Conservation (phyloP, 1,140 invertebrate species). For the Calliopsis andreniformis region DNA sequence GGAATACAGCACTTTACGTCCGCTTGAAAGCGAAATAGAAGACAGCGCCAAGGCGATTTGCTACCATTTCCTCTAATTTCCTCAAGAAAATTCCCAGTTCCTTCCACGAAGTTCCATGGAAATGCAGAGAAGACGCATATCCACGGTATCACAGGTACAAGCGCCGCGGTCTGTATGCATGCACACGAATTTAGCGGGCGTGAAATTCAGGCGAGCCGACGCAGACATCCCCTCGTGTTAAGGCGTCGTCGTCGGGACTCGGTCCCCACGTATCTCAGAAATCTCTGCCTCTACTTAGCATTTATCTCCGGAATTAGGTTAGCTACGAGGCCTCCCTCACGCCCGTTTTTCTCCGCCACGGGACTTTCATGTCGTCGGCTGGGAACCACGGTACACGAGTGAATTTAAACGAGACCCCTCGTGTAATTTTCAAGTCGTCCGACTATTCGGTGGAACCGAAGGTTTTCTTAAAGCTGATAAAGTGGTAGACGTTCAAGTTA, state of each 20-base stretch:
- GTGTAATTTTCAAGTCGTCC: slow-evolving; percentile 35
- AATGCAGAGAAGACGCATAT: slow-evolving; percentile 4
- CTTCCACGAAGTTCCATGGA: not conserved
- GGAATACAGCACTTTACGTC: too few relatives aligned
- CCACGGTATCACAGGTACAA: not conserved
- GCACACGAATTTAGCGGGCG: slow-evolving; percentile 23
- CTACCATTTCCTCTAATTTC: not conserved
- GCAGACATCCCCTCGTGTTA: slow-evolving; percentile 36
- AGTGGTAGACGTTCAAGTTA: not conserved
- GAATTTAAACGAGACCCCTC: slow-evolving; percentile 73
- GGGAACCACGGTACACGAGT: slow-evolving; percentile 49
- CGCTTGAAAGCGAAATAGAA: too few relatives aligned
- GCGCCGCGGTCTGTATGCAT: not conserved
- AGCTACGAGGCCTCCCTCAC: slow-evolving; percentile 65
- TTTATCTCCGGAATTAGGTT: slow-evolving; percentile 79
- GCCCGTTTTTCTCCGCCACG: slow-evolving; percentile 63
- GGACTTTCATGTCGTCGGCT: slow-evolving; percentile 59
- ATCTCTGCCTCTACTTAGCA: slow-evolving; percentile 75
- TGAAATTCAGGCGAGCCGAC: slow-evolving; percentile 55
- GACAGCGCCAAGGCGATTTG: too few relatives aligned
- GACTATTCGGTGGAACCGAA: not conserved
- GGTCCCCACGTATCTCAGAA: slow-evolving; percentile 70
- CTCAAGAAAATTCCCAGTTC: not conserved
- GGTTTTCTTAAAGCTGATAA: not conserved
- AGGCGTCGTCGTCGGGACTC: slow-evolving; percentile 16